Conservation (phyloP, 2,797 vertebrate species). For the Anguilla megastoma region DNA sequence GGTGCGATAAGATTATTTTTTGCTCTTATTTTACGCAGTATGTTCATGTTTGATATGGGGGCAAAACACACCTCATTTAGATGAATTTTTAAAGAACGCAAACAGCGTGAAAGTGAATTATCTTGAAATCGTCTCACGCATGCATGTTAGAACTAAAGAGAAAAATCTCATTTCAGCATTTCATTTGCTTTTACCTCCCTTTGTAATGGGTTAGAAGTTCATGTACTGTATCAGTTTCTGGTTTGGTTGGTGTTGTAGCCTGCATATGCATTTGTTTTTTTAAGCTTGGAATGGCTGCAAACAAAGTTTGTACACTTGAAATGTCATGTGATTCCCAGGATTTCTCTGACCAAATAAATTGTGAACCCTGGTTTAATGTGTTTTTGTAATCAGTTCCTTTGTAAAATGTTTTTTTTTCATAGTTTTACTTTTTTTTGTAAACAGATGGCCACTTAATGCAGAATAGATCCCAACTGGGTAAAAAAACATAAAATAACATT, state of each 20-base stretch:
- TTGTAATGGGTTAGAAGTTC: background rate
- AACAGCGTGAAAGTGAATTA: slow-evolving; percentile 1
- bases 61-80: background rate
- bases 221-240: slow-evolving; percentile 1
- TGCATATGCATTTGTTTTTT: slow-evolving; percentile 19
- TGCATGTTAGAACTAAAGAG: background rate
- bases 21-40: slow-evolving; percentile 2
- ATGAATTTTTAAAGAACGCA: background rate
- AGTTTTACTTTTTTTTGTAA: background rate
- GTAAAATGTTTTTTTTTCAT: background rate
- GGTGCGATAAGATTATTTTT: background rate
- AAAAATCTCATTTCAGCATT: background rate
- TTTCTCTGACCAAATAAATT: slow-evolving; percentile 15
- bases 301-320: slow-evolving; percentile 19
- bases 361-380: background rate
- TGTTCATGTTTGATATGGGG: background rate
- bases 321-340: slow-evolving; percentile 1
- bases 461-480: background rate
- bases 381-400: background rate
- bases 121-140: background rate
- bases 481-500: background rate
- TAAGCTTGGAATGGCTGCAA: background rate
- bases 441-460: background rate
- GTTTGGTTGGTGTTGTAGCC: slow-evolving; percentile 9
- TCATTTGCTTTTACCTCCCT: background rate